phyloP scores from a whole-genome alignment of 2,888 invertebrate genomes.

The Catonia carolina region DNA sequence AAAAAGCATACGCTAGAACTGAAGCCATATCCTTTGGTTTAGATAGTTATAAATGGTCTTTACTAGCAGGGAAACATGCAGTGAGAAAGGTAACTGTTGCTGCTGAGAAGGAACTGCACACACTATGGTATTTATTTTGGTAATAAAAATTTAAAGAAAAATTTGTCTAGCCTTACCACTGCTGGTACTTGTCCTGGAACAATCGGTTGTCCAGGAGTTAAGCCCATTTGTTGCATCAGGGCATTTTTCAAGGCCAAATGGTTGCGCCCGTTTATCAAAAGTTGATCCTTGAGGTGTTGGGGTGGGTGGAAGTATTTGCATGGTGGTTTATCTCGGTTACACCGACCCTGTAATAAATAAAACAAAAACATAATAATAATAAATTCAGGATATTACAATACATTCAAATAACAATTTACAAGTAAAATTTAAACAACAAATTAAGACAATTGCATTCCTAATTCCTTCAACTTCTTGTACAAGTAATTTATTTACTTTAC shows the following conservation, averaged over 20 bases:
- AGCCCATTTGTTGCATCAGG: slow-evolving; percentile 93
- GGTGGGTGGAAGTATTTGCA: slow-evolving; percentile 99
- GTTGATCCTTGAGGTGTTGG: slow-evolving; percentile 98
- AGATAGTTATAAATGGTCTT: too few species aligned
- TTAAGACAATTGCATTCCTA: too few species aligned
- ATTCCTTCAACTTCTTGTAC: too few species aligned
- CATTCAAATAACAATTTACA: not conserved
- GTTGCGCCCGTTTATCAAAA: slow-evolving; percentile 99
- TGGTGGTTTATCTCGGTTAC: slow-evolving; percentile 99
- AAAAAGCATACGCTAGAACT: too few species aligned
- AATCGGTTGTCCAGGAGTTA: slow-evolving; percentile 82
- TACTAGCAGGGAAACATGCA: too few species aligned
- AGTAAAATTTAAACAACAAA: not conserved
- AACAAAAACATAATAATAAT: slow-evolving; percentile 23
- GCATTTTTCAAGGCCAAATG: slow-evolving; percentile 99
- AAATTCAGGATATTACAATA: not conserved
- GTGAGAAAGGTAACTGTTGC: too few species aligned
- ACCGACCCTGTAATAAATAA: slow-evolving; percentile 80
- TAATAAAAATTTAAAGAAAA: too few species aligned
- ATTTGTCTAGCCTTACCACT: slow-evolving; percentile 63
- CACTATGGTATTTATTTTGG: too few species aligned
- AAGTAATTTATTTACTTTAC: too few species aligned
- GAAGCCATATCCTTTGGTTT: too few species aligned
- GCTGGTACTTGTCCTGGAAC: slow-evolving; percentile 88
- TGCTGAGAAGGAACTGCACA: too few species aligned